These are phyloP conservation scores for Drosophila parvula DNA, from an alignment of 1,140 invertebrate species.

Conservation along the genomic window DNA sequence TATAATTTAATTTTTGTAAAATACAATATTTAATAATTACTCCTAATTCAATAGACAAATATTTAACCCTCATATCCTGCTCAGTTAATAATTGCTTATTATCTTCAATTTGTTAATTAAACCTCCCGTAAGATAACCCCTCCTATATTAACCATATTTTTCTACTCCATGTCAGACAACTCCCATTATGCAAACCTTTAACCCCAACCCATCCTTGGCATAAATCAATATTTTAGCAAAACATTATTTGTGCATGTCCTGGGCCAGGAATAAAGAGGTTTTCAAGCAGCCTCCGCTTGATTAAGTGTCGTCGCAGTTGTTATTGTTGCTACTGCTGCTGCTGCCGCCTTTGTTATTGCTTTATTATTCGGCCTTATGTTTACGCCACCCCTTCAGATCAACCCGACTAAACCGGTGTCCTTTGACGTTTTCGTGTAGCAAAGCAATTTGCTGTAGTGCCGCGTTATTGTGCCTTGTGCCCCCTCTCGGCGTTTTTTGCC, in stretches of 20 bases:
- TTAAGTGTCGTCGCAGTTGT: conserved; percentile 58
- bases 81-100: background rate
- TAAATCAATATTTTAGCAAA: conserved; percentile 43
- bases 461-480: conserved; percentile 43
- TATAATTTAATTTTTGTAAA: too few relatives aligned
- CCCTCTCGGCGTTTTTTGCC: conserved; percentile 32
- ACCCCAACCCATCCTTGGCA: background rate
- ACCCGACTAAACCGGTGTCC: conserved; percentile 17
- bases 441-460: conserved; percentile 76
- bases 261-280: conserved; percentile 40
- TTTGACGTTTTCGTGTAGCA: conserved; percentile 70
- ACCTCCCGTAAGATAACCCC: background rate
- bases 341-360: conserved; percentile 52
- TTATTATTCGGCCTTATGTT: conserved; percentile 68
- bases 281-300: conserved; percentile 58
- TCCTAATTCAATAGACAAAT: background rate
- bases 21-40: too few relatives aligned
- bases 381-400: conserved; percentile 59
- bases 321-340: conserved; percentile 48
- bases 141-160: conserved; percentile 11
- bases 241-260: conserved; percentile 22
- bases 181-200: background rate
- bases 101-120: background rate
- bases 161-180: conserved; percentile 1
- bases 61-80: too few relatives aligned